Evolutionary conservation across 2,797 vertebrate genomes (phyloP).

Genomic region (Cyprinella venusta): DNA sequence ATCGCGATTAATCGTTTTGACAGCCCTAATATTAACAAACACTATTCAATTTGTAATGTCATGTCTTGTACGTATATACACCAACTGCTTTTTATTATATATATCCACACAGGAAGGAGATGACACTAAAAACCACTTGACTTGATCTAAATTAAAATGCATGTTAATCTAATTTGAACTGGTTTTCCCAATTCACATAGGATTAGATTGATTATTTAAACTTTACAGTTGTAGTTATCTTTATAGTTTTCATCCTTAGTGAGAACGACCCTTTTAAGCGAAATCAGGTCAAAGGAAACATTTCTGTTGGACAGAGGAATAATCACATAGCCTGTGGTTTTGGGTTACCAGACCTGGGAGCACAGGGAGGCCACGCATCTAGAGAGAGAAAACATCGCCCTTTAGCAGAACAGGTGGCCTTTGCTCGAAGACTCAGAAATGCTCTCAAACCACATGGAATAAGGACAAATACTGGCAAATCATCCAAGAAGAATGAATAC

Average conservation of each 20-base stretch:
- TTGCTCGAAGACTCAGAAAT: background rate
- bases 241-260: background rate
- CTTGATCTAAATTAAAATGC: background rate
- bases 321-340: slow-evolving; percentile 50
- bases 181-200: background rate
- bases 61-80: too few relatives aligned
- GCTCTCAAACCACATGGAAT: slow-evolving; percentile 18
- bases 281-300: slow-evolving; percentile 38
- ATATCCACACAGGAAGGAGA: background rate
- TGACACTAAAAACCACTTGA: background rate
- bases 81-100: background rate
- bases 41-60: background rate
- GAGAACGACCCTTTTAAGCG: slow-evolving; percentile 18
- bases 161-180: too few relatives aligned
- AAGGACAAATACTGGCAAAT: background rate
- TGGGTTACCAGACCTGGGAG: slow-evolving; percentile 48
- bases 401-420: slow-evolving; percentile 38
- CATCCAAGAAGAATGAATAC: slow-evolving; percentile 19
- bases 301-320: slow-evolving; percentile 40
- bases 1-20: too few relatives aligned
- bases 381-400: slow-evolving; percentile 30
- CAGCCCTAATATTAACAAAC: background rate
- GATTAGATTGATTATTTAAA: background rate
- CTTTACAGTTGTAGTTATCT: background rate
- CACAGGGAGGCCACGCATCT: slow-evolving; percentile 28